Base-by-base conservation (phyloP, 2,888 invertebrate species). In the Deilephila elpenor region DNA sequence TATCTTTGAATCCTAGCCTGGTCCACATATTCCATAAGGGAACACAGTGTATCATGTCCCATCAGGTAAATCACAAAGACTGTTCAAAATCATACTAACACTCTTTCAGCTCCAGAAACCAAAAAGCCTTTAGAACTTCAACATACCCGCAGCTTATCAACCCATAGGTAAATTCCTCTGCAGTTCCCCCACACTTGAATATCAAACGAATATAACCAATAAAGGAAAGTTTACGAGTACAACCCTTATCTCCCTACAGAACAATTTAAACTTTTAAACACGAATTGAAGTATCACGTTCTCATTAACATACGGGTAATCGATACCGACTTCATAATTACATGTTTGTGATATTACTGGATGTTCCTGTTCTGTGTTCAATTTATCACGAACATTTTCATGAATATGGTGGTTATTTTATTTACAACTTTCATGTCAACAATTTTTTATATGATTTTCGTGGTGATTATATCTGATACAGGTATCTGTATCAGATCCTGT, bases 271-370 rank as follows among this genome's bases (percentile, higher is more conserved):
- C 53, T 70, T 60, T 70, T 60, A 73, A 60, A 70, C 61, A 70
- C 60, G 60, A 20, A 59, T 60, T n/a, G 20, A 70, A 73, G 76
- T 84, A 86, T 87, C 86, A 75, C 81, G 86, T 86, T 81, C 86
- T 89, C 88, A 89, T 92, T 92, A 91, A 81, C 88, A 89, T 87
- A 85, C 84, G 84, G 87, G 90, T 87, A 88, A 91, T 86, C 85
- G 88, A 92, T 91, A 91, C 84, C 73, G 78, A 80, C 81, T 84
- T 86, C 84, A 84, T 89, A 86, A 85, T 90, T 89, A 92, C 89
- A 25, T 51, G 44, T 88, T 89, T 88, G 81, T 80, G 83, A 85
- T 86, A 5, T 17, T 25, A 32, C 25, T 25, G 70, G 25, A 70
- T 53, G 71, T 83, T 19, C 19, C 5, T 17, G 5, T 56, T 0